Base-by-base conservation (phyloP, 1,140 invertebrate species). In the Zaprionus vittiger region DNA sequence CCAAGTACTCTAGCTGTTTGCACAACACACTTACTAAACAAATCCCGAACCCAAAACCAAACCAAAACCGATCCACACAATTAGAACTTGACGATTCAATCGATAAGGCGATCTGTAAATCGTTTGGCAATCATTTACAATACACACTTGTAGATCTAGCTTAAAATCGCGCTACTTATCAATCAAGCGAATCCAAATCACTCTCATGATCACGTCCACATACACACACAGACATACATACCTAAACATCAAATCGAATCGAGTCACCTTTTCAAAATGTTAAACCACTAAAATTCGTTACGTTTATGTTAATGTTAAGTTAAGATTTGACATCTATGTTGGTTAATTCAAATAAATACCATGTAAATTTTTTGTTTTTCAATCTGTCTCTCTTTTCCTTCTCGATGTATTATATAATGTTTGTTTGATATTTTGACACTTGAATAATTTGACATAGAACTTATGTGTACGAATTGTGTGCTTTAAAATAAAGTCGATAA, bases 1-100 rank as follows among this genome's bases (percentile, higher is more conserved):
- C 79, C 78, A 74, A 81, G 82, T 81, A 84, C 81, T 85, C 82
- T 84, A 81, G 69, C 73, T 70, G 49, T 74, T 63, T 69, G 55
- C 74, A 62, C 41, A 47, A 47, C 41, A 57, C 62, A 49, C 69
- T 47, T 49, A 66, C 73, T 41, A 41, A 24, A 55, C 24, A 59
- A 41, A 66, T 17, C 41, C 41, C 41, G 7, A 47, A 47, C 49
- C 31, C 28, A 61, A 38, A 15, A 34, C 38, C 66, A 47, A 47
- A 52, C 31, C 22, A 61, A 38, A 20, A 34, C 38, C 66, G 34
- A 70, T 26, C 66, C 54, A 56, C 64, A 68, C 31, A 55, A 60
- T 61, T 62, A 70, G 38, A 63, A 74, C 49, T 62, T 62, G 28
- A 69, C 44, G 57, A 62, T 70, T 31, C 41, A 57, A 11, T 67